A percentile compares a stretch with the other conserved stretches of the same genome.
phyloP scores from a whole-genome alignment of 2,888 invertebrate species.

The Lasioglossum calceatum region DNA sequence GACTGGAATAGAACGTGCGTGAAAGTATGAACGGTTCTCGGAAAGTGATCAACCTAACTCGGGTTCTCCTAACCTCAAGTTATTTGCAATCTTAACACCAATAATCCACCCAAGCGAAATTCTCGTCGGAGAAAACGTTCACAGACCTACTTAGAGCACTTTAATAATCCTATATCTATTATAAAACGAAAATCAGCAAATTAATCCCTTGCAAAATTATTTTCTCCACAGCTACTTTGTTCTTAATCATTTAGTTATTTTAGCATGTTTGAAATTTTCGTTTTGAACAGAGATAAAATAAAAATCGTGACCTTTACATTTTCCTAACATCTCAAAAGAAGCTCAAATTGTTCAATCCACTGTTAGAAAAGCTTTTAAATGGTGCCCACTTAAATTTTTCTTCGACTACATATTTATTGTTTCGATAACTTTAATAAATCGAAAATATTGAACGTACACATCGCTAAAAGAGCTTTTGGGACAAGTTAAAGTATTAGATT shows the following conservation, averaged over 20 bases:
- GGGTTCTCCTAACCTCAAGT: constrained; percentile 1
- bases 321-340: too few relatives aligned
- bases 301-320: neutral
- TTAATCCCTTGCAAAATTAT: neutral
- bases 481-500: neutral
- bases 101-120: neutral
- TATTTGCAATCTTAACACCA: constrained; percentile 11
- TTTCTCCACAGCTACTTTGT: neutral
- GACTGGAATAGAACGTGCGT: constrained; percentile 39
- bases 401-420: neutral
- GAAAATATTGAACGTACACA: neutral
- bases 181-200: neutral
- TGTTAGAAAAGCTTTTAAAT: too few relatives aligned
- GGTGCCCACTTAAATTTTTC: too few relatives aligned
- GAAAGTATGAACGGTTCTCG: constrained; percentile 29
- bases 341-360: too few relatives aligned
- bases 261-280: too few relatives aligned
- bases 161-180: neutral
- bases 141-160: neutral
- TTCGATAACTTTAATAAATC: neutral
- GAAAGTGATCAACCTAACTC: constrained; percentile 27
- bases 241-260: too few relatives aligned
- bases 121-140: neutral
- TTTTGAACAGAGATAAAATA: too few relatives aligned
- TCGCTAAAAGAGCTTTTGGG: neutral